Conservation (phyloP, 2,113 vertebrate genomes). For the Pteruthius melanotis region DNA sequence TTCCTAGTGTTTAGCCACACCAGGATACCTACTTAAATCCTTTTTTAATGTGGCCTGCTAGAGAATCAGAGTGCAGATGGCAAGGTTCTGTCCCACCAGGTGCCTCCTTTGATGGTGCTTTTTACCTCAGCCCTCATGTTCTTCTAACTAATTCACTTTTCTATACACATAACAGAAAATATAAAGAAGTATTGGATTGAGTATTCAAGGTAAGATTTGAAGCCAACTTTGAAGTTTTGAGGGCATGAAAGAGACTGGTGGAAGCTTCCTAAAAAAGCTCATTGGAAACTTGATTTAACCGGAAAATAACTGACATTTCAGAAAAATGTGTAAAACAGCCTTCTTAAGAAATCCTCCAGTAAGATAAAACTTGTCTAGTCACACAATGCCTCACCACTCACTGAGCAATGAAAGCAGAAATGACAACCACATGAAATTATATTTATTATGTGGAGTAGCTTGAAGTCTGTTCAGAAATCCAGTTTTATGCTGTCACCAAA, state of each 20-base stretch:
- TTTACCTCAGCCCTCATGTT: not conserved
- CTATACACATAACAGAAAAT: not conserved
- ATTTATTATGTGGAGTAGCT: not conserved
- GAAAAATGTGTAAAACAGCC: not conserved
- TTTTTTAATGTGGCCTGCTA: not conserved
- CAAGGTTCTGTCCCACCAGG: not conserved
- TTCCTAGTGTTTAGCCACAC: not conserved
- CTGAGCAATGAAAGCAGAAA: not conserved
- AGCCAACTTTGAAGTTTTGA: not conserved
- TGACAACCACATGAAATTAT: not conserved
- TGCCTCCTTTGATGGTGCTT: not conserved
- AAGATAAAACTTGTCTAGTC: not conserved
- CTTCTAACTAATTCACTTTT: not conserved
- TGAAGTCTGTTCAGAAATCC: slow-evolving; percentile 12
- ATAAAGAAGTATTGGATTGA: not conserved
- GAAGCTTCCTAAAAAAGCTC: not conserved
- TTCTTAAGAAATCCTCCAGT: not conserved
- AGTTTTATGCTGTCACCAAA: not conserved
- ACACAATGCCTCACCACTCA: not conserved
- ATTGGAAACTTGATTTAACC: not conserved
- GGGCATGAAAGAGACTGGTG: not conserved
- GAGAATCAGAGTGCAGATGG: not conserved
- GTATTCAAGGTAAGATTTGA: not conserved
- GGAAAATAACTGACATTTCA: not conserved
- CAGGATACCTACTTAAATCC: not conserved